phyloP scores from a whole-genome alignment of 2,888 invertebrate species.

The Pegoplata infirma region DNA sequence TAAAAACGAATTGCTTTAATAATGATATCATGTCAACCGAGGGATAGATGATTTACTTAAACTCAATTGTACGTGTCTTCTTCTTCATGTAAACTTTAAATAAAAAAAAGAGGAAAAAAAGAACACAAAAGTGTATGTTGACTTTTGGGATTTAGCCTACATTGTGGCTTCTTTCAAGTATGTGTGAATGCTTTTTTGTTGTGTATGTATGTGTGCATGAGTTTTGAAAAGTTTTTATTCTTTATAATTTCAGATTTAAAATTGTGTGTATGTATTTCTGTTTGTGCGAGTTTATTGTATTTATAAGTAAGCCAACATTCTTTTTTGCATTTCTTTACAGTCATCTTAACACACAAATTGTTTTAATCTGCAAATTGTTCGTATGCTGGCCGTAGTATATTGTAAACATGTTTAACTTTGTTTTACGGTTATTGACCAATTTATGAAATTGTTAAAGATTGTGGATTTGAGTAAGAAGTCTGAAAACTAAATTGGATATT shows the following conservation, averaged over 20 bases:
- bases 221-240: too few species aligned
- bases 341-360: conserved; percentile 30
- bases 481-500: too few species aligned
- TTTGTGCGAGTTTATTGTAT: background rate
- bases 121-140: conserved; percentile 12
- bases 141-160: conserved; percentile 36
- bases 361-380: conserved; percentile 7
- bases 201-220: too few species aligned
- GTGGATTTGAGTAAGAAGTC: too few species aligned
- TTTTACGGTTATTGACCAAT: conserved; percentile 27
- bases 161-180: conserved; percentile 5
- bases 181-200: too few species aligned
- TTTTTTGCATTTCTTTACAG: background rate
- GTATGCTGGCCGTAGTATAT: background rate
- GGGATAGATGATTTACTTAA: too few species aligned
- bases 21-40: too few species aligned
- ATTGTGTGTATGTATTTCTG: background rate
- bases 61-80: background rate
- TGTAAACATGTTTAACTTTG: background rate
- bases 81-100: background rate
- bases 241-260: background rate
- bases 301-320: background rate
- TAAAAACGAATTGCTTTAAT: too few species aligned
- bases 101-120: background rate
- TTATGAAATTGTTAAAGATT: conserved; percentile 20